phyloP scores from a whole-genome alignment of 2,113 vertebrate genomes.

The Sclerurus mexicanus region DNA sequence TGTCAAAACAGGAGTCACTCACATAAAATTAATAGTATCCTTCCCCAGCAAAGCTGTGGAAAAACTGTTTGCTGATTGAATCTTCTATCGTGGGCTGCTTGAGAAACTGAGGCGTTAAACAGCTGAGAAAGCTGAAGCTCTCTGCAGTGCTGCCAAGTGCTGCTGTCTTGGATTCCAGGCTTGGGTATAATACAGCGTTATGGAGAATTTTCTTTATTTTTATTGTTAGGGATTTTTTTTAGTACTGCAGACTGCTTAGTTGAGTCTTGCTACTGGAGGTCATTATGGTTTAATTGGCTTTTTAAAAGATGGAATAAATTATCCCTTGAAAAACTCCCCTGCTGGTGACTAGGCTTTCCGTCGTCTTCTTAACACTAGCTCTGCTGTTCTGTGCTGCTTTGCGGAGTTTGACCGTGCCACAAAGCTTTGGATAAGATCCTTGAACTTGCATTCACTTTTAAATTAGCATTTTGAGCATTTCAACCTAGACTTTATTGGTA shows the following conservation, averaged over 20 bases:
- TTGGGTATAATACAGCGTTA: neutral
- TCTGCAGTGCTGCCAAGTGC: neutral
- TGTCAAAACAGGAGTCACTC: neutral
- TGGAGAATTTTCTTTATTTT: neutral
- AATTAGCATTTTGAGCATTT: neutral
- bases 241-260: neutral
- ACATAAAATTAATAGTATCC: neutral
- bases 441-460: neutral
- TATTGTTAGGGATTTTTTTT: neutral
- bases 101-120: neutral
- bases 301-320: neutral
- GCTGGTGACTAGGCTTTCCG: neutral
- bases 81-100: neutral
- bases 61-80: neutral
- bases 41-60: neutral
- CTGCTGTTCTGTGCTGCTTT: neutral
- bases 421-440: neutral
- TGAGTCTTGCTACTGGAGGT: neutral
- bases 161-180: neutral
- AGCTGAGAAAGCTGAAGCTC: neutral
- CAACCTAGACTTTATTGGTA: neutral
- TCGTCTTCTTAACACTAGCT: fast-evolving
- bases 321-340: neutral
- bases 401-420: neutral
- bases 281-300: neutral